Base-by-base conservation (phyloP, 2,797 vertebrate genomes). In the Phoebastria nigripes region DNA sequence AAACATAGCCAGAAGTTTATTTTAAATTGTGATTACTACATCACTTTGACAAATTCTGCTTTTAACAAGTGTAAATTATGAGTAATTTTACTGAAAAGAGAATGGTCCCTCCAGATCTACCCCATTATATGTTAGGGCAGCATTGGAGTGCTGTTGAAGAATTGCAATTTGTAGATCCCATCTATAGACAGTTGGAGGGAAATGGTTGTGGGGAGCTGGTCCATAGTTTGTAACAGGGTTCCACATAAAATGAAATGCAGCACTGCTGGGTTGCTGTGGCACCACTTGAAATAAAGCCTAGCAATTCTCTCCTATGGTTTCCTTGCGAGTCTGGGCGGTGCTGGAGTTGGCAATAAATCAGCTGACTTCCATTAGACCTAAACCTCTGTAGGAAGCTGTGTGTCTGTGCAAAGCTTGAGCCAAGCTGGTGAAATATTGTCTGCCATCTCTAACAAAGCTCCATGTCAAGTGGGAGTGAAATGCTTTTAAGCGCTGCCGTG, bases 191-290 rank as follows among this genome's bases (percentile, higher is more conserved):
- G 9, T 82, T 66, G 51, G 33, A 81, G 39, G 35, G 47, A 65
- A 77, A 19, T 51, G 18, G 16, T 67, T 91, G 41, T 85, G 79
- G 72, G 79, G 26, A 83, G 9, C 46, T 69, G 54, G 74, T 96
- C 71, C 90, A 8, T 89, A 82, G 79, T 94, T 95, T 93, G 44
- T 96, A 93, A 79, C 78, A 89, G 39, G 35, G 89, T 96, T 92
- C 55, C 41, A 62, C 37, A 9, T n/a, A 73, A 54, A 91, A 70
- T 94, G 59, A 44, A 73, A 39, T 74, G 61, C 89, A 72, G 35
- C 49, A 31, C 55, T 93, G 31, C 66, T 87, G 33, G 31, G 46
- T 96, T 97, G 90, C 95, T 90, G 76, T 95, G 95, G 77, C 81
- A 74, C 56, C 35, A 21, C 82, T 77, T 91, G 66, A 80, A 93